Evolutionary conservation across 2,888 invertebrate species (phyloP), one percentile per base, ranked within the genome.

Genomic region (Melolontha melolontha): DNA sequence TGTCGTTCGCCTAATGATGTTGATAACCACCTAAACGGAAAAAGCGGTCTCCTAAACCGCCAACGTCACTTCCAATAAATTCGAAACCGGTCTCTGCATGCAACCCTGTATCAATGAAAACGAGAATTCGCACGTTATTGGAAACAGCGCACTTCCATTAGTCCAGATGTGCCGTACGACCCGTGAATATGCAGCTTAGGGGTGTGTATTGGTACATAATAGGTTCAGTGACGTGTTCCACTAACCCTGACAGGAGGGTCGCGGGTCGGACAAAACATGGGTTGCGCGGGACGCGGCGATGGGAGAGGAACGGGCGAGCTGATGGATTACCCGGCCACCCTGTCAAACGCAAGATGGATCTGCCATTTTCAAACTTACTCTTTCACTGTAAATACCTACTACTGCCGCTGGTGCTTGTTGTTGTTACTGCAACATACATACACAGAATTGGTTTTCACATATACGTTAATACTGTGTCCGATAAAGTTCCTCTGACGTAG

Each of bases 161-260:
- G 81, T 78, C 80, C 82, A 77, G 78, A 77, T 77, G 77, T 80
- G 80, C 78, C 76, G 76, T 74, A 73, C 75, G 74, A 75, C 70
- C 78, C 74, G 79, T 76, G 77, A 77, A 77, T 77, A 77, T 76
- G 75, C 77, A 75, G 73, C 72, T 70, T 70, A 70, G 76, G 73
- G 71, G 64, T 57, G 73, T 75, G 77, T 77, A 77, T 77, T 76
- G 82, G 82, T 82, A 83, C 82, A 83, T 83, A 83, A 83, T 84
- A 83, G 83, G 83, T 84, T 83, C 84, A 82, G 82, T 83, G 83
- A 83, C 83, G 83, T 83, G 83, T 84, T 84, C 84, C 80, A 84
- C 81, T 83, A 83, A 84, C 84, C 83, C 83, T 82, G 83, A 81
- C 82, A 79, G 82, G 80, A 80, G 82, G 81, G 81, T 81, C 80